A percentile compares a stretch with the other conserved stretches of the same genome.
phyloP scores from a whole-genome alignment of 2,888 invertebrate genomes.

The Mesorhabditis spiculigera region DNA sequence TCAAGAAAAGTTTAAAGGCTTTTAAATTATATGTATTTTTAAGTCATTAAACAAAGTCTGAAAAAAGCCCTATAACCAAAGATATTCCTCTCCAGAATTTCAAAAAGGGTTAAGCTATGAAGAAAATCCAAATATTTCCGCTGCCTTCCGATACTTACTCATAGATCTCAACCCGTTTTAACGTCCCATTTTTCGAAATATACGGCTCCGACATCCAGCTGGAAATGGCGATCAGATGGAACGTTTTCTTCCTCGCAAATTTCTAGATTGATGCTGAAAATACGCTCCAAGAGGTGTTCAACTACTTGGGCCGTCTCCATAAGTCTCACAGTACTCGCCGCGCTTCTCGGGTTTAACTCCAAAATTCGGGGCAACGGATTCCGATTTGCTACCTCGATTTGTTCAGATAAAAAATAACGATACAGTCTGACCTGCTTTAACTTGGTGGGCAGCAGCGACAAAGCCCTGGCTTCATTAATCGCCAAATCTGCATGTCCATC shows the following conservation, averaged over 20 bases:
- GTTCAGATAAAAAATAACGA: too few species aligned
- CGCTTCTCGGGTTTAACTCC: background rate
- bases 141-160: background rate
- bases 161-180: background rate
- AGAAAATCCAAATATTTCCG: background rate
- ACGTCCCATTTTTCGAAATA: background rate
- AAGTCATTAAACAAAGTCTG: too few species aligned
- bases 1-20: background rate
- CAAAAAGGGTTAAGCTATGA: background rate
- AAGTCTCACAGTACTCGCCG: background rate
- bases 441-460: background rate
- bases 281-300: background rate
- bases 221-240: background rate
- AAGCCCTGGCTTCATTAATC: background rate
- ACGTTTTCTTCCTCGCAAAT: background rate
- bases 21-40: too few species aligned
- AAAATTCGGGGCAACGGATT: background rate
- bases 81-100: too few species aligned
- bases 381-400: background rate
- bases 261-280: background rate
- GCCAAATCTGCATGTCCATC: background rate
- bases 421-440: background rate
- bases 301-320: background rate
- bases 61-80: too few species aligned
- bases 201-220: background rate